Conservation (phyloP, 2,113 vertebrate genomes). For the Dipodomys ordii region DNA sequence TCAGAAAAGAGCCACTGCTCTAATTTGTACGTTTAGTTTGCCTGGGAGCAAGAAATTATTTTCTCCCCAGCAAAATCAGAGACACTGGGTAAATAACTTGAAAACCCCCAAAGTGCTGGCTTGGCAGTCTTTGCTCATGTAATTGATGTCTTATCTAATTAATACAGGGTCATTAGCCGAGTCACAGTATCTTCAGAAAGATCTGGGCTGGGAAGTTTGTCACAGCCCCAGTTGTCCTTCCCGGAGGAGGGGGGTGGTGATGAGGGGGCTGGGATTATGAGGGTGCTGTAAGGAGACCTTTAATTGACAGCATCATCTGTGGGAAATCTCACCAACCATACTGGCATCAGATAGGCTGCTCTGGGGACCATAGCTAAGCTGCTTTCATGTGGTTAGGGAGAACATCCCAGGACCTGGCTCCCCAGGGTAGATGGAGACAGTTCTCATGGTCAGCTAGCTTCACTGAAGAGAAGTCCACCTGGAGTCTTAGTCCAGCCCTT, state of each 20-base stretch:
- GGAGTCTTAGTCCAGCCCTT: background rate
- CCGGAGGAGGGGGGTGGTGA: background rate
- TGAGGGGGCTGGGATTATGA: background rate
- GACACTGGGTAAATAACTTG: conserved; percentile 52
- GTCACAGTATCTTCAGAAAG: conserved; percentile 59
- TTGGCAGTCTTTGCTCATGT: conserved; percentile 54
- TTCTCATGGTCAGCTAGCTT: background rate
- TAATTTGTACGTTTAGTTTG: conserved; percentile 75
- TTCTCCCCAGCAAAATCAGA: conserved; percentile 75
- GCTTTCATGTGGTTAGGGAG: conserved; percentile 72
- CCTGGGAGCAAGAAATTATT: conserved; percentile 76
- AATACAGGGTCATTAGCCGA: conserved; percentile 52
- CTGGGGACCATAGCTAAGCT: background rate
- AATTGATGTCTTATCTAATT: conserved; percentile 74
- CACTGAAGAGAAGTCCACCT: background rate
- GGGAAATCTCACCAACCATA: conserved; percentile 8
- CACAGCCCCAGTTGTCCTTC: conserved; percentile 29
- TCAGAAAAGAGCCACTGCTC: background rate
- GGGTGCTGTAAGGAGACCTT: conserved; percentile 28
- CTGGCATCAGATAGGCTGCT: conserved; percentile 65
- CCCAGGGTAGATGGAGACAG: conserved; percentile 32
- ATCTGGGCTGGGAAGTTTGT: conserved; percentile 66
- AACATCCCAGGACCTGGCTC: background rate
- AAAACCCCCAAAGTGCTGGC: conserved; percentile 55
- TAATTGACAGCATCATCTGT: conserved; percentile 66